These are phyloP conservation scores for Zygogramma bicolorata DNA, from an alignment of 2,888 invertebrate species.

Conservation along the genomic window DNA sequence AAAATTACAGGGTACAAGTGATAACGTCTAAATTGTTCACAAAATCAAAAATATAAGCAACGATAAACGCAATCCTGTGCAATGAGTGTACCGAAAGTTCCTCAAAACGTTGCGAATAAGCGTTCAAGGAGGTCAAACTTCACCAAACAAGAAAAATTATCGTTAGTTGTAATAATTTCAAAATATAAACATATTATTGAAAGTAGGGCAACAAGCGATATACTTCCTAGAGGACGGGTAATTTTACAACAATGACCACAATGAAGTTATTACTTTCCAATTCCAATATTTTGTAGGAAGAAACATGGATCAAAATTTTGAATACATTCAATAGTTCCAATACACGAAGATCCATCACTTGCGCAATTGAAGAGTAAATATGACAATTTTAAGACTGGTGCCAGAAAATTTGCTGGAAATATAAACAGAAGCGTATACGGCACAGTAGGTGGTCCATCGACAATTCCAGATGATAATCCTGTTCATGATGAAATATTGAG, in stretches of 20 bases:
- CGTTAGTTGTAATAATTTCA: not conserved
- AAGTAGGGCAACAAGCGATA: not conserved
- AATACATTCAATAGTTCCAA: not conserved
- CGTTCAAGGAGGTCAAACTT: not conserved
- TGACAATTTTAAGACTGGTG: not conserved
- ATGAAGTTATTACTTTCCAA: not conserved
- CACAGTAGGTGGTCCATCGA: slow-evolving; percentile 7
- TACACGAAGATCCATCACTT: not conserved
- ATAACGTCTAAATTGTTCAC: not conserved
- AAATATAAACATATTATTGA: not conserved
- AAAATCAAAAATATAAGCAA: not conserved
- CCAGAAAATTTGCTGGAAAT: slow-evolving; percentile 12
- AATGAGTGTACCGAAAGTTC: not conserved
- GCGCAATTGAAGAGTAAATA: not conserved
- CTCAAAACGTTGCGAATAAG: not conserved
- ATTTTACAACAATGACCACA: not conserved
- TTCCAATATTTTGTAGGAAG: not conserved
- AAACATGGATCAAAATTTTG: not conserved
- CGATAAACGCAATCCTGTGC: not conserved
- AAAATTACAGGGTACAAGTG: not conserved
- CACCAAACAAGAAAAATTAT: not conserved
- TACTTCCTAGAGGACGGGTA: not conserved
- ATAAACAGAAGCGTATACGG: slow-evolving; percentile 4
- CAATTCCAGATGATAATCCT: slow-evolving; percentile 12
- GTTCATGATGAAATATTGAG: slow-evolving; percentile 10